Evolutionary conservation across 2,113 vertebrate genomes (phyloP).

Genomic region (Callipepla californica): DNA sequence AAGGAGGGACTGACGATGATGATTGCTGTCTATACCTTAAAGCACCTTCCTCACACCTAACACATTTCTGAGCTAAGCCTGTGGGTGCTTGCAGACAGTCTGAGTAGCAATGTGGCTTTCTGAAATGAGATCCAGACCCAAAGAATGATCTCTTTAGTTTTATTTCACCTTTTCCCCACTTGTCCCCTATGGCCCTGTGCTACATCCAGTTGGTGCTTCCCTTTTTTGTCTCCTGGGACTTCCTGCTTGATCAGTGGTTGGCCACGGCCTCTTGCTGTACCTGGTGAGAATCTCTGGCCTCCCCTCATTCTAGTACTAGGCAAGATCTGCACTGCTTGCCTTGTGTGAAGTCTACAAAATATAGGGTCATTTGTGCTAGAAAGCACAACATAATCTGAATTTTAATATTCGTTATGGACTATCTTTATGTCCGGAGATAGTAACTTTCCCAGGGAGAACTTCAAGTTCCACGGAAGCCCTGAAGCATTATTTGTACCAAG

Average conservation of each 20-base stretch:
- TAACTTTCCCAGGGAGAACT: not conserved
- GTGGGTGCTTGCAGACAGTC: not conserved
- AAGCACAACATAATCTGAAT: not conserved
- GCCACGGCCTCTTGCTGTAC: not conserved
- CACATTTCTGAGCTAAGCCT: not conserved
- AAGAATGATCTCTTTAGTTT: not conserved
- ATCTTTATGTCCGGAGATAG: not conserved
- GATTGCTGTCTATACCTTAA: not conserved
- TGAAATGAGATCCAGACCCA: not conserved
- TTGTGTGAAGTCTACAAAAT: not conserved
- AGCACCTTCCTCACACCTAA: not conserved
- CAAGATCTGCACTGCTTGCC: not conserved
- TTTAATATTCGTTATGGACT: not conserved
- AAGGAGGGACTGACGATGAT: not conserved
- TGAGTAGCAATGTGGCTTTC: not conserved
- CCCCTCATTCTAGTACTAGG: not conserved
- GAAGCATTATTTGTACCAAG: not conserved
- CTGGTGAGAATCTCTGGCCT: not conserved
- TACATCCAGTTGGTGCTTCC: not conserved
- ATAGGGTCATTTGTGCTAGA: not conserved
- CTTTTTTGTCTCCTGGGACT: not conserved
- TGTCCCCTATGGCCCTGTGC: not conserved
- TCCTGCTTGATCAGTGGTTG: not conserved
- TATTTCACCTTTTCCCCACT: not conserved
- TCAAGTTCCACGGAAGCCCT: not conserved